These are phyloP conservation scores for cattle (Bos taurus) DNA, from an alignment of 2,113 vertebrate genomes.

Conservation along the genomic window ARS-UCD2.0 NC_037328.1:34659501-34660000, in stretches of 20 bases:
- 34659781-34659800: constrained; percentile 51
- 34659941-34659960: constrained; percentile 62
- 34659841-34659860: constrained; percentile 62
- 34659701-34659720: constrained; percentile 17
- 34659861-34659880: constrained; percentile 45
- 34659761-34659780: constrained; percentile 35
- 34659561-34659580: not conserved
- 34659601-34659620: not conserved
- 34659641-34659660: not conserved
- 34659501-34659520: not conserved
- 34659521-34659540: not conserved
- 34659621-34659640: not conserved
- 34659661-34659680: not conserved
- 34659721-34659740: not conserved
- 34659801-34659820: constrained; percentile 55
- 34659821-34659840: constrained; percentile 61
- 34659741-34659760: constrained; percentile 50
- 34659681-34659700: constrained; percentile 21
- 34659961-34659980: constrained; percentile 48
- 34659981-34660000: constrained; percentile 67
- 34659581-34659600: constrained; percentile 12
- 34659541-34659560: not conserved
- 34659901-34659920: constrained; percentile 49
- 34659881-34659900: constrained; percentile 53
- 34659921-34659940: constrained; percentile 65